Evolutionary conservation across 2,888 invertebrate genomes (phyloP), one percentile per base, ranked within the genome.

Genomic region (Tetheella fluctuosa): DNA sequence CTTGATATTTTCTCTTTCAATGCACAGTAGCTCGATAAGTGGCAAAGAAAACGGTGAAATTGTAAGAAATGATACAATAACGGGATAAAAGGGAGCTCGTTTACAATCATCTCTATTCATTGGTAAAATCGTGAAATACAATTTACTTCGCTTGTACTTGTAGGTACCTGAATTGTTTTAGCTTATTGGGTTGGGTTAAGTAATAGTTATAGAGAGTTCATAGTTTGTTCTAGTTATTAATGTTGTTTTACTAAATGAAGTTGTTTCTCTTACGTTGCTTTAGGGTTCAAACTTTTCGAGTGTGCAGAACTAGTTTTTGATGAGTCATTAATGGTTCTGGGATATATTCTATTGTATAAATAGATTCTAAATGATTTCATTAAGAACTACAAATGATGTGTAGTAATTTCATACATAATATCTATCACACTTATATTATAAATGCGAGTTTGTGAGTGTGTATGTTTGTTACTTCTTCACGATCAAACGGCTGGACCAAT

Each of bases 81-180:
- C 71, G 69, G 71, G 71, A 75, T 79, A 83, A 82, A 77, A 80
- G 71, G 75, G 73, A 65, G 73, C 79, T 80, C 77, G 73, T 80
- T 85, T 79, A 79, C 76, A 83, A 79, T 80, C 77, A 77, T 86
- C 77, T 83, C 79, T 81, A 84, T 84, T 85, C 81, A 83, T 84
- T 82, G 81, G 76, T 72, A 64, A 76, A 77, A 77, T 80, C 74
- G 70, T 64, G 66, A 70, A 76, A 69, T 70, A 73, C 63, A 69
- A 65, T 70, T 71, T 64, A 52, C 20, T 48, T 48, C n/a, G n/a
- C n/a, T n/a, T n/a, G n/a, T n/a, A n/a, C n/a, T n/a, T n/a, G n/a
- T n/a, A n/a, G n/a, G 48, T 48, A 48, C 48, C 48, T 48, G 48
- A 57, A 57, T 48, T 59, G 57, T 59, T 59, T 62, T 48, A 20